These are phyloP conservation scores for Tapera naevia DNA, from an alignment of 2,797 vertebrate genomes.

Conservation along the genomic window DNA sequence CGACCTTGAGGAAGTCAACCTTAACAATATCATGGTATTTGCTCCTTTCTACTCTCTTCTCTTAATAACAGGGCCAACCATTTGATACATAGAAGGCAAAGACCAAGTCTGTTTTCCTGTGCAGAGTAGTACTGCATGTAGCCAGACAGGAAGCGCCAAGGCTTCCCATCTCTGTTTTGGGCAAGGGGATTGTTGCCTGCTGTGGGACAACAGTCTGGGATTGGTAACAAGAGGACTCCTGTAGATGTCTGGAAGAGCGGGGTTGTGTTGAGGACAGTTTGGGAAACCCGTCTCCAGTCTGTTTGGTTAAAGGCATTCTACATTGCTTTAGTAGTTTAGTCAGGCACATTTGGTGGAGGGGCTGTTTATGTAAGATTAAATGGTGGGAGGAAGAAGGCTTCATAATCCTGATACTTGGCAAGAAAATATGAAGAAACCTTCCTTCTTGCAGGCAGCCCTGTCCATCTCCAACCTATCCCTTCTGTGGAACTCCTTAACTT, in stretches of 20 bases:
- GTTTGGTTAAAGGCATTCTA: not conserved
- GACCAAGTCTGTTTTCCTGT: not conserved
- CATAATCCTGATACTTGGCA: not conserved
- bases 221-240: not conserved
- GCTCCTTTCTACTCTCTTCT: not conserved
- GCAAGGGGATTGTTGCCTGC: not conserved
- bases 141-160: not conserved
- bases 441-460: not conserved
- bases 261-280: not conserved
- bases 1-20: conserved; percentile 93
- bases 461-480: not conserved
- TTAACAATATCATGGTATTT: conserved; percentile 95
- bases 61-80: not conserved
- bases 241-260: not conserved
- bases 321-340: not conserved
- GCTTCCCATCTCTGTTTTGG: not conserved
- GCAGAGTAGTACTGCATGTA: not conserved
- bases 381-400: not conserved
- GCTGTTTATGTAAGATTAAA: not conserved
- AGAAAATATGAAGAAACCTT: not conserved
- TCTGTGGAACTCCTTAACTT: not conserved
- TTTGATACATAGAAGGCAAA: not conserved
- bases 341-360: not conserved
- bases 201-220: not conserved
- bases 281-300: not conserved